phyloP scores from a whole-genome alignment of 2,797 vertebrate species.

The Sebastes flavidus region DNA sequence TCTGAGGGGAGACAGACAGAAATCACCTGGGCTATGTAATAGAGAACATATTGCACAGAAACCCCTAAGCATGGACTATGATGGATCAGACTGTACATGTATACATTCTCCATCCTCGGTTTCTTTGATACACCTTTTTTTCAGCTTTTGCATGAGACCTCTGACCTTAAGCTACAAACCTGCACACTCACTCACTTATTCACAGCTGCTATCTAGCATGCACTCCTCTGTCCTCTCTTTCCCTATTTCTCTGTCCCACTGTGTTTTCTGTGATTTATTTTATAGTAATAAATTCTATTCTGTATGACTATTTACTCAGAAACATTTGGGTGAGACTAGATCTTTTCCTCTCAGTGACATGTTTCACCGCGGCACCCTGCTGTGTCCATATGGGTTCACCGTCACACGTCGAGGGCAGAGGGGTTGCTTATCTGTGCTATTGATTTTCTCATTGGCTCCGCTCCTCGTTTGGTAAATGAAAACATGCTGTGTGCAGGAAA shows the following conservation, averaged over 20 bases:
- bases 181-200: constrained; percentile 56
- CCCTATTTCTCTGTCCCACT: neutral
- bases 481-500: constrained; percentile 79
- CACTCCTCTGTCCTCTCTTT: constrained; percentile 5
- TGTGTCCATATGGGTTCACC: constrained; percentile 74
- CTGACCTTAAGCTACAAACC: constrained; percentile 63
- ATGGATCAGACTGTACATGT: constrained; percentile 81
- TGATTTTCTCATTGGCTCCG: constrained; percentile 80
- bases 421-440: constrained; percentile 79
- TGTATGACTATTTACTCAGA: constrained; percentile 19
- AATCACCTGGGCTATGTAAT: constrained; percentile 96
- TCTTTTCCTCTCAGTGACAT: constrained; percentile 63
- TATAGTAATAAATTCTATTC: neutral
- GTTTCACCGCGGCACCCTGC: constrained; percentile 70
- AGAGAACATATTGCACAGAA: constrained; percentile 90
- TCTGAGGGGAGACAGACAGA: constrained; percentile 84
- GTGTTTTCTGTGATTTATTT: constrained; percentile 1
- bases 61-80: constrained; percentile 82
- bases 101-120: constrained; percentile 62
- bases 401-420: constrained; percentile 77
- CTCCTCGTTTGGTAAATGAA: constrained; percentile 81
- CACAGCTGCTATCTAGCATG: constrained; percentile 52
- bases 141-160: constrained; percentile 54
- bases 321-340: constrained; percentile 39
- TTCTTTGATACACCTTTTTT: constrained; percentile 69